phyloP scores from a whole-genome alignment of 2,888 invertebrate species.

The Ormyrus rosae region DNA sequence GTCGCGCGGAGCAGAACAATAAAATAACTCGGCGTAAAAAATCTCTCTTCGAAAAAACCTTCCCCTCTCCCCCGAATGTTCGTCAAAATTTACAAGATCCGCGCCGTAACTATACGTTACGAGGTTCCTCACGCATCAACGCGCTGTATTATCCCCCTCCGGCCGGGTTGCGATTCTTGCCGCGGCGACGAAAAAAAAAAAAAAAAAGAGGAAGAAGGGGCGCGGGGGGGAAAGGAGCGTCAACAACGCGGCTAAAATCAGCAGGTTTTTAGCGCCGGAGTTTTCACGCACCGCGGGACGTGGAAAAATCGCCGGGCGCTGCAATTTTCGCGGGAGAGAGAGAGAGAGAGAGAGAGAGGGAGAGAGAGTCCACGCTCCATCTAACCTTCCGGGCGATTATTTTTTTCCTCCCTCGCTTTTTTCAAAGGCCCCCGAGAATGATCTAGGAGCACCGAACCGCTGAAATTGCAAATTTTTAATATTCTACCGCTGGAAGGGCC shows the following conservation, averaged over 20 bases:
- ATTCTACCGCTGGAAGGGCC: neutral
- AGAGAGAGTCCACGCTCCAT: neutral
- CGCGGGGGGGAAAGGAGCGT: neutral
- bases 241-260: slow-evolving; percentile 34
- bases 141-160: neutral
- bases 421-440: neutral
- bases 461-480: slow-evolving; percentile 28
- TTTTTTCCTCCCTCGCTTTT: neutral
- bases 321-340: slow-evolving; percentile 10
- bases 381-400: neutral
- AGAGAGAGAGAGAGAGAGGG: no score
- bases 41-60: no score
- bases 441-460: slow-evolving; percentile 16
- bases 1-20: no score
- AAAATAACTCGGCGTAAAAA: no score
- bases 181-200: no score
- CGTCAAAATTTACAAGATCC: slow-evolving; percentile 9
- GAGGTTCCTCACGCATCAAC: slow-evolving; percentile 1
- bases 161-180: neutral
- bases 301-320: slow-evolving; percentile 31
- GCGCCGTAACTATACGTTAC: slow-evolving; percentile 8
- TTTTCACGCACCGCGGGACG: slow-evolving; percentile 28
- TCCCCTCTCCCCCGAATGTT: neutral
- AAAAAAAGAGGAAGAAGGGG: neutral
- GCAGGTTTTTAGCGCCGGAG: slow-evolving; percentile 23